Base-by-base conservation (phyloP, 2,888 invertebrate species). In the Dicycla oo region DNA sequence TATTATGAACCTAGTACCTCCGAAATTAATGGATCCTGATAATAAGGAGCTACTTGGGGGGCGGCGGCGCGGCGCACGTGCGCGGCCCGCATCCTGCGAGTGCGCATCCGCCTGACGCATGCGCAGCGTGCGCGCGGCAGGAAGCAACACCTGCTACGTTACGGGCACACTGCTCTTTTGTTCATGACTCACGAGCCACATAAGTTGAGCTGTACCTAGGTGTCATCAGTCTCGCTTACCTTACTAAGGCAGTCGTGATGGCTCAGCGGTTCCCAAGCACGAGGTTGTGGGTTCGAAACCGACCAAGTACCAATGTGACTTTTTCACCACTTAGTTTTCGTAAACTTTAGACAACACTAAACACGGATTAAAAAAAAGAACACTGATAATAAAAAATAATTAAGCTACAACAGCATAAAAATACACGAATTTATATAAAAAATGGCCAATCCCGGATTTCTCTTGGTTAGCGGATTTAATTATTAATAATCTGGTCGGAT, bases 31-130 rank as follows among this genome's bases (percentile, higher is more conserved):
- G 15, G 26, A 18, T 30, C 18, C 53, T 23, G 47, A 10, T n/a
- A 40, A 20, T 23, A 56, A 71, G 38, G 20, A 56, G 69, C n/a
- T 26, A 5, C n/a, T 7, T 8, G n/a, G 57, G 43, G 49, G 51
- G 68, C 51, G 51, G 26, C n/a, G 34, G 34, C 34, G 34, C 34
- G 34, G 34, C 34, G 34, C 34, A 34, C 34, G 34, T 34, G 34
- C 34, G 34, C 34, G 34, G 4, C 34, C 34, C 4, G 34, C 34
- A 34, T 34, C 34, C 34, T 34, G 34, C 34, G 34, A 4, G 34
- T 4, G 34, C 34, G 2, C 85, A 82, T 88, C 89, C 90, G 89
- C 83, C 76, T 87, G 87, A 86, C 68, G 88, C 89, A 81, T 51
- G 8, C 15, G 20, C 45, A 20, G 34, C 34, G 34, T 4, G 34